These are phyloP conservation scores for Antheraea mylitta DNA, from an alignment of 1,140 invertebrate species.

Conservation along the genomic window DNA sequence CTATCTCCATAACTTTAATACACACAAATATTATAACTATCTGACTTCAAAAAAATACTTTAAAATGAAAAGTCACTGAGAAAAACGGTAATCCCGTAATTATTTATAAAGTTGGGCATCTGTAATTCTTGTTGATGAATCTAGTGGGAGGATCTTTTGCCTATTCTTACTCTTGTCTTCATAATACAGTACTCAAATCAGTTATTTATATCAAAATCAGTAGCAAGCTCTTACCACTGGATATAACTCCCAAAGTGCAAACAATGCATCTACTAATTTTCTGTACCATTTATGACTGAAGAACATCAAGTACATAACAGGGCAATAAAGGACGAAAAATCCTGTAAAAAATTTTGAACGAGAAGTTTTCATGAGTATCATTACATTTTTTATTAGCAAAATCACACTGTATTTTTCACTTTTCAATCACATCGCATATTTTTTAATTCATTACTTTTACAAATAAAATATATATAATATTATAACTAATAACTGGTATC, in stretches of 20 bases:
- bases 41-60: too few relatives aligned
- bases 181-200: not conserved
- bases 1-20: too few relatives aligned
- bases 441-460: not conserved
- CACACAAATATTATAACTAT: too few relatives aligned
- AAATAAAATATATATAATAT: not conserved
- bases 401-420: not conserved
- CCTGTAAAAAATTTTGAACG: conserved; percentile 74
- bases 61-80: too few relatives aligned
- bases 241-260: conserved; percentile 89
- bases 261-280: conserved; percentile 83
- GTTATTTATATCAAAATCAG: not conserved
- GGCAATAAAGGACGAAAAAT: conserved; percentile 83
- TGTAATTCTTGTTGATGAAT: too few relatives aligned
- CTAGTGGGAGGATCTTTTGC: too few relatives aligned
- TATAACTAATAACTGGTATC: not conserved
- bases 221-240: conserved; percentile 81
- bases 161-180: too few relatives aligned
- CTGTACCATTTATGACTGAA: conserved; percentile 83
- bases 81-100: too few relatives aligned
- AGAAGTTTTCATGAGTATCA: conserved; percentile 1
- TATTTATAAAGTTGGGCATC: too few relatives aligned
- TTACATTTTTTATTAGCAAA: not conserved
- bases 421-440: not conserved
- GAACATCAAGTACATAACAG: conserved; percentile 83